Percentiles rank a stretch among this genome's conserved stretches.
Evolutionary conservation across 92 coral and sea anemone species (phyloP).

Genomic region (Actinernus sp.): DNA sequence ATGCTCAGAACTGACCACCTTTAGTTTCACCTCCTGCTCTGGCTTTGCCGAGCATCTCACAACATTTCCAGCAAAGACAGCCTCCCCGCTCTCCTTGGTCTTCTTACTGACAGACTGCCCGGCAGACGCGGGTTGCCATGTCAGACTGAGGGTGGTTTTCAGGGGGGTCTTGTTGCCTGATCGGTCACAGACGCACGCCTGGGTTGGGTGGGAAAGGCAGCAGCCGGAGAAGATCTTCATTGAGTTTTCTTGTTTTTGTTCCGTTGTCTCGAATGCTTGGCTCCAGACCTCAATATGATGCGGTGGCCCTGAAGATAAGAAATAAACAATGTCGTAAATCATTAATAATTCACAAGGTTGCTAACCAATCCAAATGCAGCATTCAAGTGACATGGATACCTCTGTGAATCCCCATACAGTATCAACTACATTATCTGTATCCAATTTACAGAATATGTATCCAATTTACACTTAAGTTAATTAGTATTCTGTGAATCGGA

Average conservation of each 20-base stretch:
- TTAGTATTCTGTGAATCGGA: too few species aligned
- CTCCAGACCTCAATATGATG: conserved; percentile 84
- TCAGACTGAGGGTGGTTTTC: conserved; percentile 68
- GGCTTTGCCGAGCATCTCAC: conserved; percentile 63
- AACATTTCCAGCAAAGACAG: conserved; percentile 46
- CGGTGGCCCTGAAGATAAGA: conserved; percentile 57
- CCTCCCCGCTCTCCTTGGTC: conserved; percentile 73
- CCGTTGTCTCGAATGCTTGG: conserved; percentile 68
- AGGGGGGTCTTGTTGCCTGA: conserved; percentile 82
- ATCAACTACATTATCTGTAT: too few species aligned
- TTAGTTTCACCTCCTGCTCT: conserved; percentile 68
- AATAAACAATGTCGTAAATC: neutral
- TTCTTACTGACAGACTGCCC: conserved; percentile 51
- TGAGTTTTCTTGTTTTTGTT: conserved; percentile 59
- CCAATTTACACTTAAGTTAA: too few species aligned
- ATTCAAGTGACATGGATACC: too few species aligned
- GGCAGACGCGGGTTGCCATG: conserved; percentile 71
- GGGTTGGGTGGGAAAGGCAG: conserved; percentile 51
- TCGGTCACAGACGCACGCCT: conserved; percentile 74
- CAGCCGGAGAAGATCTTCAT: conserved; percentile 70
- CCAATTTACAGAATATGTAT: too few species aligned
- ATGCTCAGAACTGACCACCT: conserved; percentile 70
- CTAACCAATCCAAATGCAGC: neutral
- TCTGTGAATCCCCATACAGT: too few species aligned
- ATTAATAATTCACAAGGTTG: neutral